These are phyloP conservation scores for Pelosia muscerda DNA, from an alignment of 2,888 invertebrate genomes.

Conservation along the genomic window DNA sequence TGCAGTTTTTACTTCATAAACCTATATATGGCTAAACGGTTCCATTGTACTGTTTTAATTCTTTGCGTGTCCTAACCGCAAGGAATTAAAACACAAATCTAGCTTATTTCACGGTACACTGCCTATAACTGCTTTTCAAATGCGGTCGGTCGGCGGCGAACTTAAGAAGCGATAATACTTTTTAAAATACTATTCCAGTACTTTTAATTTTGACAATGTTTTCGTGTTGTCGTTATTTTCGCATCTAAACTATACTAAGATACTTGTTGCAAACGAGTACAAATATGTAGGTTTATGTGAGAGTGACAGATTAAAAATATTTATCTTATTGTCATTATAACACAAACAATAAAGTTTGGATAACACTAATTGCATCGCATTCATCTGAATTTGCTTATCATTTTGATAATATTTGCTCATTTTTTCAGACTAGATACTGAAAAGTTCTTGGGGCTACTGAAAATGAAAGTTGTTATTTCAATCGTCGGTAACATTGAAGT, in stretches of 20 bases:
- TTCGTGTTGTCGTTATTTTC: not conserved
- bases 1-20: too few relatives aligned
- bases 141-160: too few relatives aligned
- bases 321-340: not conserved
- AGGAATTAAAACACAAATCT: too few relatives aligned
- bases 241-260: not conserved
- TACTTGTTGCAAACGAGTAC: not conserved
- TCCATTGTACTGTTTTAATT: too few relatives aligned
- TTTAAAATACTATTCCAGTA: too few relatives aligned
- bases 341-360: not conserved
- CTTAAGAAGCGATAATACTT: too few relatives aligned
- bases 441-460: constrained; percentile 1
- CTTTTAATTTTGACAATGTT: too few relatives aligned
- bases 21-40: too few relatives aligned
- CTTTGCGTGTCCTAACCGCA: too few relatives aligned
- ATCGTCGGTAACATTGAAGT: not conserved
- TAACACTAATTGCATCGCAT: constrained; percentile 1
- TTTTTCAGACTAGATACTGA: constrained; percentile 18
- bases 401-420: not conserved
- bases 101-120: too few relatives aligned
- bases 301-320: not conserved
- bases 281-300: too few relatives aligned
- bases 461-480: constrained; percentile 7
- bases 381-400: not conserved
- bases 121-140: too few relatives aligned